Conservation (phyloP, 2,113 vertebrate genomes). For the Ellobius talpinus region DNA sequence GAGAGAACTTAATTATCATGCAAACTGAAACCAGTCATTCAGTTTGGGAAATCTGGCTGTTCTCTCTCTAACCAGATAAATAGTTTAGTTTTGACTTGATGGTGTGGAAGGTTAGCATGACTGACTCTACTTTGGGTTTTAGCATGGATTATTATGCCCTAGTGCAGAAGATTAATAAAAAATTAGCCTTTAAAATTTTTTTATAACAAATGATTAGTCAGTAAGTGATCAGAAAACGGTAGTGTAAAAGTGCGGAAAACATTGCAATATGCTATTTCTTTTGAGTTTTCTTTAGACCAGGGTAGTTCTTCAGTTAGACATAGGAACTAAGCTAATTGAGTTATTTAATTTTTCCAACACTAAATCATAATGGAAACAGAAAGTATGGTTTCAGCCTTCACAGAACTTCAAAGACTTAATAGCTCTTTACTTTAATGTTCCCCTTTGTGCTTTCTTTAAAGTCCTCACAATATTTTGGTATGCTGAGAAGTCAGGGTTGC, state of each 20-base stretch:
- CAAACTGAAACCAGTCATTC: not conserved
- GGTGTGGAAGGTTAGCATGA: not conserved
- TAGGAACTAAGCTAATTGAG: not conserved
- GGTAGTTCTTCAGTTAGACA: not conserved
- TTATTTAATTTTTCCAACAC: not conserved
- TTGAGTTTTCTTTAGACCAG: conserved; percentile 15
- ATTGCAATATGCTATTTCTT: not conserved
- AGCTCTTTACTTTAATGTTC: conserved; percentile 39
- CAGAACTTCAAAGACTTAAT: not conserved
- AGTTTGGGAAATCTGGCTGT: not conserved
- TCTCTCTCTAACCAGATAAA: not conserved
- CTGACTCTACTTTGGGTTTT: conserved; percentile 17
- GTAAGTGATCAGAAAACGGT: conserved; percentile 11
- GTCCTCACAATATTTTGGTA: not conserved
- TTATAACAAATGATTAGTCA: conserved; percentile 27
- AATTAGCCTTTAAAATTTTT: not conserved
- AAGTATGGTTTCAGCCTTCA: not conserved
- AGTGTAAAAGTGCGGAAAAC: not conserved
- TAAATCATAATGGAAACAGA: conserved; percentile 25
- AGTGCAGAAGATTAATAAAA: not conserved
- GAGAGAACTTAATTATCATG: not conserved
- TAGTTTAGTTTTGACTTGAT: not conserved
- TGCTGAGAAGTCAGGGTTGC: not conserved
- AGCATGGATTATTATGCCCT: not conserved
- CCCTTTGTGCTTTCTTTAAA: conserved; percentile 29